A percentile compares a stretch with the other conserved stretches of the same genome.
Conservation (phyloP, 2,888 invertebrate species). For the Helobdella robusta region DNA sequence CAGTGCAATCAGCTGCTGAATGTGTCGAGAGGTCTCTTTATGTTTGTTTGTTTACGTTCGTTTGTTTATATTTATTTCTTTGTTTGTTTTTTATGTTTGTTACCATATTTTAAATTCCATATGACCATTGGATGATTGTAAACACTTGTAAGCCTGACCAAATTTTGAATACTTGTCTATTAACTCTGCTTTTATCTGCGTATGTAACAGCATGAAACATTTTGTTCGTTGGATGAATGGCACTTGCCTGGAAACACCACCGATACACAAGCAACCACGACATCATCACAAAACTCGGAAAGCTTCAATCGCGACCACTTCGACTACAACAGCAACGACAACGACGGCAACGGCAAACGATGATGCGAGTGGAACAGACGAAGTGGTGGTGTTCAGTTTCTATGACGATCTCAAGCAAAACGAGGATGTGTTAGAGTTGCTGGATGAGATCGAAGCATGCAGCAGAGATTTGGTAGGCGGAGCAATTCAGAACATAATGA, state of each 20-base stretch:
- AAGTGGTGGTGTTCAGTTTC: constrained; percentile 69
- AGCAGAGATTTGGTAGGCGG: constrained; percentile 60
- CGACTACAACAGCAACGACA: constrained; percentile 63
- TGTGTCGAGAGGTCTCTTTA: constrained; percentile 61
- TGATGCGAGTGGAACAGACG: too few species aligned
- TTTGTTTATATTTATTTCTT: background rate
- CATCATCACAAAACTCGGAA: constrained; percentile 58
- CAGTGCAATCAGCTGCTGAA: constrained; percentile 65
- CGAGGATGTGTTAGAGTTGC: constrained; percentile 49
- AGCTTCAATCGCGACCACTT: constrained; percentile 74
- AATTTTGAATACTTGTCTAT: too few species aligned
- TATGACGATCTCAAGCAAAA: constrained; percentile 69
- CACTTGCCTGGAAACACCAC: constrained; percentile 65
- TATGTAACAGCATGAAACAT: constrained; percentile 61
- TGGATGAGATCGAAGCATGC: constrained; percentile 61
- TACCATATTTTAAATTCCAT: background rate
- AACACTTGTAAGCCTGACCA: background rate
- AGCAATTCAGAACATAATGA: constrained; percentile 59
- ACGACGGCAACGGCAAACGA: too few species aligned
- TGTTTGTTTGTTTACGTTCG: background rate
- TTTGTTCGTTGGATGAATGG: constrained; percentile 78
- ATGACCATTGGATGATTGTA: background rate
- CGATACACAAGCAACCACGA: constrained; percentile 56
- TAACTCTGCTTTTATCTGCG: too few species aligned
- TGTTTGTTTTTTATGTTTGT: background rate